Evolutionary conservation across 2,888 invertebrate genomes (phyloP).

Genomic region (Platerodrilus igneus): DNA sequence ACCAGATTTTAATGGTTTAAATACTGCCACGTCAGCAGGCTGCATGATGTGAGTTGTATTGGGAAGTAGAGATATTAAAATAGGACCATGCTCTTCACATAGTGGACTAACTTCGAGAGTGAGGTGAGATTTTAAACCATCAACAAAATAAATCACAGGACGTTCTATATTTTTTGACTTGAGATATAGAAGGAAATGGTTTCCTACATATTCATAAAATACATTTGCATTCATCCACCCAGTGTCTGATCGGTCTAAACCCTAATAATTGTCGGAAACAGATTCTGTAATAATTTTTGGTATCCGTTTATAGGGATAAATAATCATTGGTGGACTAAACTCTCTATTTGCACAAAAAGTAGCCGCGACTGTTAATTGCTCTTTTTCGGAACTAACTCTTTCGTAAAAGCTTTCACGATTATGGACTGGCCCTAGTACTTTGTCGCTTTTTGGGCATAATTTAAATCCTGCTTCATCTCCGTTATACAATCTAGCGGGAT

Average conservation of each 20-base stretch:
- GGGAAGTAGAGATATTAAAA: conserved; percentile 13
- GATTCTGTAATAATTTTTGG: conserved; percentile 9
- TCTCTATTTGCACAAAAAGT: conserved; percentile 10
- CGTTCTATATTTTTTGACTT: conserved; percentile 16
- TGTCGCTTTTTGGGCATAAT: conserved; percentile 8
- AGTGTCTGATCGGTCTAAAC: conserved; percentile 16
- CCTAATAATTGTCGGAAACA: conserved; percentile 14
- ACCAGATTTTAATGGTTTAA: conserved; percentile 12
- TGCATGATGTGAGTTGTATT: conserved; percentile 17
- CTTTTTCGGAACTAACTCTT: conserved; percentile 5
- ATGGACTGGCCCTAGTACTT: conserved; percentile 6
- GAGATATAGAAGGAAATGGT: conserved; percentile 13
- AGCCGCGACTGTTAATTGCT: conserved; percentile 7
- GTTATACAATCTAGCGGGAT: conserved; percentile 8
- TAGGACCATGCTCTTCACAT: conserved; percentile 25
- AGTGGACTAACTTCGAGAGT: conserved; percentile 28
- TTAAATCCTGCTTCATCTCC: conserved; percentile 2
- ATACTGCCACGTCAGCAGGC: conserved; percentile 15
- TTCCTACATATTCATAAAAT: conserved; percentile 17
- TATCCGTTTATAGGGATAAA: conserved; percentile 10
- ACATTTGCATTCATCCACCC: conserved; percentile 17
- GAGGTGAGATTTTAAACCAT: conserved; percentile 34
- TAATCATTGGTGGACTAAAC: conserved; percentile 9
- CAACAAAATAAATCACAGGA: conserved; percentile 32
- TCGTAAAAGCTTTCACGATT: conserved; percentile 7